Base-by-base conservation (phyloP, 2,113 vertebrate genomes). In the Aptenodytes forsteri region DNA sequence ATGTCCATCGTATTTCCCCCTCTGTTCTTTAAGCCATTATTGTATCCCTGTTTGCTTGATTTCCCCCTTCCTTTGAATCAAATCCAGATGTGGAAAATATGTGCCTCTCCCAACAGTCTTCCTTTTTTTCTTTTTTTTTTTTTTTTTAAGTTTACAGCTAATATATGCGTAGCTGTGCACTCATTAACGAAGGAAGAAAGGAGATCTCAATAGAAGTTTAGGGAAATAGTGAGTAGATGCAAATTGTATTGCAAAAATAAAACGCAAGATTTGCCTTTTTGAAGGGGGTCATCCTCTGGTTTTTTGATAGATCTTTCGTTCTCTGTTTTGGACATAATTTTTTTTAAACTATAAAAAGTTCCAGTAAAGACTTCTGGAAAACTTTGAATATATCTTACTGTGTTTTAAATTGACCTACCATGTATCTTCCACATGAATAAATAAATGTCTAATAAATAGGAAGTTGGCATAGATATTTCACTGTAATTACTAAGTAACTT, bases 1-100 rank as follows among this genome's bases (percentile, higher is more conserved):
- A 76, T 40, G 38, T 59, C 77, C 40, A 36, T 83, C 0, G 0
- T 86, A 66, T 93, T 89, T 49, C 23, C 21, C 21, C 2, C 4
- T 71, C 34, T 44, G 16, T 93, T 96, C 62, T 91, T 88, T 77
- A 76, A 76, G 26, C 27, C 26, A 9, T 91, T 95, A 82, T 61
- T 61, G 23, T 94, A 30, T 69, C 73, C 49, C 11, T 79, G 38
- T 93, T 94, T 93, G 91, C 66, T 81, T 89, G 26, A 54, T 94
- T 95, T 96, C 18, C 27, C 16, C 17, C 27, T 94, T 94, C 46
- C 49, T 82, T 87, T 84, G 30, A 85, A 93, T 90, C 34, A 90
- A 97, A 80, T 83, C 90, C 96, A 94, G 90, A 91, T 97, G 87
- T 79, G 44, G 62, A 72, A 96, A 90, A 69, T 85, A 64, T 16